Conservation (phyloP, 2,113 vertebrate species). For the Dromiciops gliroides region DNA sequence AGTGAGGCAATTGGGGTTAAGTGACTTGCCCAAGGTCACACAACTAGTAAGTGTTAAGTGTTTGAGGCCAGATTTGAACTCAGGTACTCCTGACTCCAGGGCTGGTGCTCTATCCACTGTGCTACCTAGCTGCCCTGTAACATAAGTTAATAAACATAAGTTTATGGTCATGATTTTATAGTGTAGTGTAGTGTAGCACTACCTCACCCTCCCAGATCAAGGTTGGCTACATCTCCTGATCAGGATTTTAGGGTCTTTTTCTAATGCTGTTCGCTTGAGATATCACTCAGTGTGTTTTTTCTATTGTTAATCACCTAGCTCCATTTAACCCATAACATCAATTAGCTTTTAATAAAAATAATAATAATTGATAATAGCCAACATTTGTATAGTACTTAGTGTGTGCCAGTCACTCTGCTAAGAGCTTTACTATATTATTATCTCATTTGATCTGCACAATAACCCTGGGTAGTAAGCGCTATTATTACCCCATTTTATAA, state of each 20-base stretch:
- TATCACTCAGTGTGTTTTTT: background rate
- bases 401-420: background rate
- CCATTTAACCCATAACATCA: background rate
- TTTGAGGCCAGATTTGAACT: too few relatives aligned
- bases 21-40: too few relatives aligned
- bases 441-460: background rate
- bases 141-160: too few relatives aligned
- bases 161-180: too few relatives aligned
- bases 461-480: background rate
- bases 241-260: background rate
- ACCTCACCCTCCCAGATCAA: background rate
- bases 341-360: background rate
- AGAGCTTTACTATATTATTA: background rate
- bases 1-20: too few relatives aligned
- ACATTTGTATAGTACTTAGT: background rate
- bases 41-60: too few relatives aligned
- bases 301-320: background rate
- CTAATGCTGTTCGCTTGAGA: background rate
- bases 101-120: too few relatives aligned
- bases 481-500: background rate
- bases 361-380: background rate
- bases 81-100: too few relatives aligned
- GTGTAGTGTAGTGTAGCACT: too few relatives aligned
- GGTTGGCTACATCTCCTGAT: background rate
- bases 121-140: too few relatives aligned